These are phyloP conservation scores for zebrafish (Danio rerio) DNA, from an alignment of 2,113 vertebrate species.

Conservation along the genomic window GRCz12tu NC_133191.1:29481501-29482000, in stretches of 20 bases:
- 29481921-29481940: conserved; percentile 14
- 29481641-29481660: neutral
- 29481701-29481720: neutral
- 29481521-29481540: conserved; percentile 47
- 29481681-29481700: neutral
- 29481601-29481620: neutral
- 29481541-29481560: conserved; percentile 42
- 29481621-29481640: neutral
- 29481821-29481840: conserved; percentile 35
- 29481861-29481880: conserved; percentile 50
- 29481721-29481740: neutral
- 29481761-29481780: conserved; percentile 28
- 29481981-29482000: neutral
- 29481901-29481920: conserved; percentile 22
- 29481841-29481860: conserved; percentile 25
- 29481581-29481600: neutral
- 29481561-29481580: conserved; percentile 4
- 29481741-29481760: conserved; percentile 12
- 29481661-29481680: neutral
- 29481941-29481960: conserved; percentile 30
- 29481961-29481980: conserved; percentile 20
- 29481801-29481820: conserved; percentile 33
- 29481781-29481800: conserved; percentile 17
- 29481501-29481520: conserved; percentile 23
- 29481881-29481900: conserved; percentile 47